These are phyloP conservation scores for Ptychadena robeensis DNA, from an alignment of 2,797 vertebrate genomes.

Conservation along the genomic window DNA sequence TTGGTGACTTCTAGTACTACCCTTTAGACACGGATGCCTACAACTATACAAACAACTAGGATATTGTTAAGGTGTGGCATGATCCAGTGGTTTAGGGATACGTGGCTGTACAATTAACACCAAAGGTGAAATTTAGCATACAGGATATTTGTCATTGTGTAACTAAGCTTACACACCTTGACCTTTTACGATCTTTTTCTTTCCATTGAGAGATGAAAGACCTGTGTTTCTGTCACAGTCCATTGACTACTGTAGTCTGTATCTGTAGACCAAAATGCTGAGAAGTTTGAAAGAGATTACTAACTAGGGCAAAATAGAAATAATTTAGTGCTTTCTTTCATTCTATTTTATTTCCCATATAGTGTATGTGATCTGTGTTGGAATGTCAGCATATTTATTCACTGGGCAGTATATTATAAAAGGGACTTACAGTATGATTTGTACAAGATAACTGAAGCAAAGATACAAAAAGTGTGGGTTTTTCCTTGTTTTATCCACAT, in stretches of 20 bases:
- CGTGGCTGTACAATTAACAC: slow-evolving; percentile 12
- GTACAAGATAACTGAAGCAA: not conserved
- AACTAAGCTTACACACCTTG: slow-evolving; percentile 13
- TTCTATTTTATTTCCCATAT: not conserved
- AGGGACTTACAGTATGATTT: not conserved
- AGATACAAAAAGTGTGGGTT: too few relatives aligned
- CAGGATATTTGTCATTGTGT: slow-evolving; percentile 47
- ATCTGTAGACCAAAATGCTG: not conserved
- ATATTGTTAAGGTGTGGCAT: not conserved
- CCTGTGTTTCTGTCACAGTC: slow-evolving; percentile 20
- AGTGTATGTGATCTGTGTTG: not conserved
- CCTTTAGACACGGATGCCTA: not conserved
- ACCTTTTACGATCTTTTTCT: not conserved
- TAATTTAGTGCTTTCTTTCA: not conserved
- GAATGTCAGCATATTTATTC: not conserved
- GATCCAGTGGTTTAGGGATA: slow-evolving; percentile 1
- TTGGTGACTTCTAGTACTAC: not conserved
- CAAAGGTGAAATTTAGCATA: not conserved
- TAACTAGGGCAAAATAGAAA: not conserved
- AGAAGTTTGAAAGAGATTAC: not conserved
- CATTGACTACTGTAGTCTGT: not conserved
- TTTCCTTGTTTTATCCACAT: too few relatives aligned
- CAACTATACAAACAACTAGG: not conserved
- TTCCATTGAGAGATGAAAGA: slow-evolving; percentile 18
- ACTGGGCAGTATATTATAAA: not conserved